Evolutionary conservation across 2,113 vertebrate genomes (phyloP), one percentile per base, ranked within the genome.

Genomic region (Casuarius casuarius): DNA sequence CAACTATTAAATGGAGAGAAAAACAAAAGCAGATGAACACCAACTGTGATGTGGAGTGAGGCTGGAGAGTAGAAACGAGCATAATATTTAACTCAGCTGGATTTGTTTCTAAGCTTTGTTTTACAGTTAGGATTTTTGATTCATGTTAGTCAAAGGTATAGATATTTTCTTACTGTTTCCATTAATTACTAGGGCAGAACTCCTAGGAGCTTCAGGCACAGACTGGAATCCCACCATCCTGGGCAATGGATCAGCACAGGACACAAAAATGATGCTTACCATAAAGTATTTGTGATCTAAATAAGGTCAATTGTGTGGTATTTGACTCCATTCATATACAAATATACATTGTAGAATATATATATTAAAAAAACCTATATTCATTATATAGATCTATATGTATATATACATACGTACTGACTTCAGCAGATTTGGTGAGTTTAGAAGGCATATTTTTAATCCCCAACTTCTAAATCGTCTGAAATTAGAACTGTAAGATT

Each of bases 61-160:
- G 40, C 70, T 44, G 40, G 54, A 58, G 33, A 87, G 52, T 29
- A 52, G 67, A 68, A 89, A 87, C 20, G 5, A 0, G 0, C 25
- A 10, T 42, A n/a, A 28, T 29, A 38, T 46, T 76, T 42, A 80
- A 49, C 4, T 7, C 49, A 17, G 31, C 6, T 83, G 67, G 20
- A 25, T 91, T 95, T 84, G 33, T 73, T 85, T 70, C 66, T 51
- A 63, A 21, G 33, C 49, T 74, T 49, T 54, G 46, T 52, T 93
- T 96, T 92, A 71, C 75, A 38, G 18, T 76, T 83, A n/a, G 63
- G n/a, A 35, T 23, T 42, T 89, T 76, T 63, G 19, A 49, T 76
- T 46, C 0, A 0, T 14, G 0, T 56, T 44, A 16, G 17, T 77
- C 54, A 61, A 84, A 83, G 58, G 17, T 28, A 23, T 0, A 8